Evolutionary conservation across 2,797 vertebrate genomes (phyloP).

Genomic region (Aulostomus chinensis): DNA sequence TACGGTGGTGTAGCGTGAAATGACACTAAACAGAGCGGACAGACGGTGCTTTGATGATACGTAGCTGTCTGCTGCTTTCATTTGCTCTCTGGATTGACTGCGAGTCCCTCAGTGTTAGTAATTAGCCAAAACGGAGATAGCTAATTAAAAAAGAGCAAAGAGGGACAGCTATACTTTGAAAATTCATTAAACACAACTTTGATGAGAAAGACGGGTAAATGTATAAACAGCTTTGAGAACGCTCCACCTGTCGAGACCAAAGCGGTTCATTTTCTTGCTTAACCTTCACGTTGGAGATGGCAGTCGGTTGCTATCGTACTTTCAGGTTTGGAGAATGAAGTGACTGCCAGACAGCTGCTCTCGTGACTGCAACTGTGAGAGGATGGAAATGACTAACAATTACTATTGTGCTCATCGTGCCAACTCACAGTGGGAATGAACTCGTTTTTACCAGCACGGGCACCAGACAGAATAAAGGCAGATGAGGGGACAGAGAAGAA

Average conservation of each 20-base stretch:
- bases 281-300: not conserved
- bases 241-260: too few species aligned
- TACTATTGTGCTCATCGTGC: slow-evolving; percentile 31
- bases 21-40: slow-evolving; percentile 47
- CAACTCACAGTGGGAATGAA: slow-evolving; percentile 24
- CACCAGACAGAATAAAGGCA: not conserved
- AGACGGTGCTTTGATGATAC: slow-evolving; percentile 61
- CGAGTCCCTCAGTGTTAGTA: slow-evolving; percentile 32
- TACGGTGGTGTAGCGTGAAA: slow-evolving; percentile 44
- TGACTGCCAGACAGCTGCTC: not conserved
- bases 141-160: slow-evolving; percentile 55
- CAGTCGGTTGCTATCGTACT: not conserved
- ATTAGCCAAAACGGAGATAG: slow-evolving; percentile 44
- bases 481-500: not conserved
- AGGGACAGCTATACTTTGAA: slow-evolving; percentile 31
- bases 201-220: slow-evolving; percentile 14
- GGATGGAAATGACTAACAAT: slow-evolving; percentile 34
- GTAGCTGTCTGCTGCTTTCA: slow-evolving; percentile 41
- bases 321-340: not conserved
- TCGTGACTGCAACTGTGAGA: slow-evolving; percentile 34
- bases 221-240: slow-evolving; percentile 5
- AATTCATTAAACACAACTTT: slow-evolving; percentile 39
- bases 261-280: not conserved
- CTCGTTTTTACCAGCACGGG: not conserved
- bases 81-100: slow-evolving; percentile 36